Percentiles rank a stretch among this genome's conserved stretches.
These are phyloP conservation scores for Dasyurus viverrinus DNA, from an alignment of 2,113 vertebrate genomes.

Conservation along the genomic window DNA sequence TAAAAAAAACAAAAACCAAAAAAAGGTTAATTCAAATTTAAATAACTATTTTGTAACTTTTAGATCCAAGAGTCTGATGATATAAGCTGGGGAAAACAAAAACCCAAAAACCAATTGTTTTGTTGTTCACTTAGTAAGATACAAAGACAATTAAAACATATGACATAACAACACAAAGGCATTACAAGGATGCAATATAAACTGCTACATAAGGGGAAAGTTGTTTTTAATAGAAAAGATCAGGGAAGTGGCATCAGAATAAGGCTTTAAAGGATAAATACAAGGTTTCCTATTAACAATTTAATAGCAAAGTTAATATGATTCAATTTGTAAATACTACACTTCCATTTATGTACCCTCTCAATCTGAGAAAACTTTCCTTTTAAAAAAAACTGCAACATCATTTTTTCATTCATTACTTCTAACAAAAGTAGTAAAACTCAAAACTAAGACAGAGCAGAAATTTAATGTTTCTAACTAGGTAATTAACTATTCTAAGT, in stretches of 20 bases:
- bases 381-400: background rate
- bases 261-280: background rate
- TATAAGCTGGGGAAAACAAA: background rate
- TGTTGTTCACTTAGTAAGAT: background rate
- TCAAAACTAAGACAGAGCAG: constrained; percentile 19
- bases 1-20: background rate
- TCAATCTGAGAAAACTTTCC: background rate
- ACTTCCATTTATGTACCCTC: background rate
- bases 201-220: background rate
- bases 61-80: background rate
- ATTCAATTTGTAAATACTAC: background rate
- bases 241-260: background rate
- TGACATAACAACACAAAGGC: background rate
- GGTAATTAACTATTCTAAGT: background rate
- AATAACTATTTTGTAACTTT: background rate
- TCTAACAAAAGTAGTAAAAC: constrained; percentile 29
- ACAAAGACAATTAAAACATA: background rate
- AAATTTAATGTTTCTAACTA: background rate
- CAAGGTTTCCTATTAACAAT: background rate
- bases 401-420: background rate
- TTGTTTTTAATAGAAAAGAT: background rate
- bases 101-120: background rate
- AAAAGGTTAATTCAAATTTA: constrained; percentile 37
- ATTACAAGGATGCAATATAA: background rate
- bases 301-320: background rate